phyloP scores from a whole-genome alignment of 2,113 vertebrate species.

The Pelodiscus sinensis region DNA sequence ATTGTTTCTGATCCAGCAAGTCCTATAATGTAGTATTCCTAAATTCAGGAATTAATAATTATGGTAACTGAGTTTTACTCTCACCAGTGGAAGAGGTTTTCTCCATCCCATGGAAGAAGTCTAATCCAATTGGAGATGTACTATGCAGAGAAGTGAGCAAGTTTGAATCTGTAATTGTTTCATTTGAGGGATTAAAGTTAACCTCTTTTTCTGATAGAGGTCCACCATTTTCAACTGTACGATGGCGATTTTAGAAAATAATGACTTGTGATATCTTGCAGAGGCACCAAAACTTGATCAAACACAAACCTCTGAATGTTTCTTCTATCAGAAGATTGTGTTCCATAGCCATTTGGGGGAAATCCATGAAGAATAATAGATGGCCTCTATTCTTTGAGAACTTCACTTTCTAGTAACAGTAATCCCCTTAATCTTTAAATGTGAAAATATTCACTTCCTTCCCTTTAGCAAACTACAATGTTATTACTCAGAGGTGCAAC shows the following conservation, averaged over 20 bases:
- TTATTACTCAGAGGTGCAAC: background rate
- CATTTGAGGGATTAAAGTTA: background rate
- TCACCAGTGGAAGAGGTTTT: background rate
- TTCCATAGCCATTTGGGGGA: background rate
- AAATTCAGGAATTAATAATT: background rate
- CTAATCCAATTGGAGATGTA: background rate
- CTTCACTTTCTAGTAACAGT: conserved; percentile 5
- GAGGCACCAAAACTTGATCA: background rate
- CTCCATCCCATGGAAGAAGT: background rate
- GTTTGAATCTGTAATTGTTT: background rate
- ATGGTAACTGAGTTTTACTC: background rate
- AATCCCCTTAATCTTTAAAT: background rate
- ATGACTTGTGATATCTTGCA: background rate
- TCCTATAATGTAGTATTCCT: background rate
- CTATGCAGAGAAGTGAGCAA: background rate
- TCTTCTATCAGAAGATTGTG: background rate
- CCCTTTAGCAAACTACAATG: background rate
- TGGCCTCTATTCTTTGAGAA: background rate
- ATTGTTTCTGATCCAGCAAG: background rate
- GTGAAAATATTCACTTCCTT: background rate
- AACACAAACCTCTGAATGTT: background rate
- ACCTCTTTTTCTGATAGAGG: background rate
- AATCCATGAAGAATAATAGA: background rate
- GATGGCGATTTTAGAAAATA: background rate
- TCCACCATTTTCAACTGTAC: background rate